phyloP scores from a whole-genome alignment of 2,113 vertebrate genomes.

The Aspiorhynchus laticeps region DNA sequence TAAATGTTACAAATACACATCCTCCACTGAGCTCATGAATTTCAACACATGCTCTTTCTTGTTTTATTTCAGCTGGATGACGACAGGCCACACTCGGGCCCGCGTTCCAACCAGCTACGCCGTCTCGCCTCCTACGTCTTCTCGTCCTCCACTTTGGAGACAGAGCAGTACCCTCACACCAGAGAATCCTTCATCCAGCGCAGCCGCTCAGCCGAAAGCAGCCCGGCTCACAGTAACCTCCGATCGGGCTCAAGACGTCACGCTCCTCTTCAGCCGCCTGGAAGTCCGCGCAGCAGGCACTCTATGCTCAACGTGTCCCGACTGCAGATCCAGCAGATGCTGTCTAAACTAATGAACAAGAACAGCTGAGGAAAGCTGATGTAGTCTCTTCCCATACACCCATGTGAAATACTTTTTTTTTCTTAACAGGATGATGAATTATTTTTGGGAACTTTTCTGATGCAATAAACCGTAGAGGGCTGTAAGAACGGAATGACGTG shows the following conservation, averaged over 20 bases:
- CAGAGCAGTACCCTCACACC: conserved; percentile 93
- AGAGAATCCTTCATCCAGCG: conserved; percentile 94
- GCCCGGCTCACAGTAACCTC: conserved; percentile 87
- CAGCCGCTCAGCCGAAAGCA: conserved; percentile 98
- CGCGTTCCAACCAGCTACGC: conserved; percentile 96
- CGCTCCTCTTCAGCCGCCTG: conserved; percentile 70
- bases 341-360: conserved; percentile 96
- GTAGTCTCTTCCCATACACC: neutral
- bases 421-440: neutral
- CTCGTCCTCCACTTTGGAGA: conserved; percentile 98
- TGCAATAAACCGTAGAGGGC: conserved; percentile 71
- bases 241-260: conserved; percentile 71
- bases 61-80: conserved; percentile 91
- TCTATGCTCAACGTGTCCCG: conserved; percentile 91
- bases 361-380: conserved; percentile 76
- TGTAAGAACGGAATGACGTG: neutral
- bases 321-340: conserved; percentile 95
- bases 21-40: conserved; percentile 16
- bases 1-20: conserved; percentile 45
- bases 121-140: conserved; percentile 99
- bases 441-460: conserved; percentile 56
- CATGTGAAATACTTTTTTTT: neutral
- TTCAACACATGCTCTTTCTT: conserved; percentile 85
- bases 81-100: conserved; percentile 88
- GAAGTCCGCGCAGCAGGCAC: conserved; percentile 92